Evolutionary conservation across 92 coral and sea anemone genomes (phyloP), one percentile per base, ranked within the genome.

Genomic region (Micromussa lordhowensis): DNA sequence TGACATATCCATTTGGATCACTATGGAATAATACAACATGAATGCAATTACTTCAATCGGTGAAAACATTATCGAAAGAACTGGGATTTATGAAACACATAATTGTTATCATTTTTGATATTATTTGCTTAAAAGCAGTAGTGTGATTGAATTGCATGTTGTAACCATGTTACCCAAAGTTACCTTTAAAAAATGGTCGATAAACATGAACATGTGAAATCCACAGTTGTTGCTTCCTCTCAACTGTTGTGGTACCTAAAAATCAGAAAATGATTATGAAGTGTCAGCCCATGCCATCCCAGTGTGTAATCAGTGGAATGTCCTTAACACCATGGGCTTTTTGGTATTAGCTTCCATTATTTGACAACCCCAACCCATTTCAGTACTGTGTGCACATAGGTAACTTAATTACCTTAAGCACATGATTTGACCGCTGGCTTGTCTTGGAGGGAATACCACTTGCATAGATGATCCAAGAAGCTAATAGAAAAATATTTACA

Each of bases 171-270:
- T 24, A 11, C 30, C 28, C 72, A 17, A 2, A 36, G 77, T 12
- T 82, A 93, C 93, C 93, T 90, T 78, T 81, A 93, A 77, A 75
- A 85, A 90, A 84, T 88, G 92, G 83, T 91, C 86, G 22, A 76
- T 86, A 80, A 88, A 88, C 89, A 91, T 88, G 88, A 78, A 91
- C 73, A 80, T 77, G 77, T 90, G 76, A 40, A 92, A 79, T 82
- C 91, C 93, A 80, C 93, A 90, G 91, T 85, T 86, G 89, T 91
- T 93, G 88, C 88, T 84, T 71, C 78, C 79, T 88, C 34, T 22
- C 75, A 75, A 76, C 61, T 85, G 89, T 66, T 77, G 88, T 89
- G 88, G 89, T 44, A 44, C 51, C 51, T 44, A 44, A 44, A 44
- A 44, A 44, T 44, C 51, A 44, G 12, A 44, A 44, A 44, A 44